A percentile compares a stretch with the other conserved stretches of the same genome.
Evolutionary conservation across 2,797 vertebrate species (phyloP).

Genomic region (Muraenolepis orangiensis): DNA sequence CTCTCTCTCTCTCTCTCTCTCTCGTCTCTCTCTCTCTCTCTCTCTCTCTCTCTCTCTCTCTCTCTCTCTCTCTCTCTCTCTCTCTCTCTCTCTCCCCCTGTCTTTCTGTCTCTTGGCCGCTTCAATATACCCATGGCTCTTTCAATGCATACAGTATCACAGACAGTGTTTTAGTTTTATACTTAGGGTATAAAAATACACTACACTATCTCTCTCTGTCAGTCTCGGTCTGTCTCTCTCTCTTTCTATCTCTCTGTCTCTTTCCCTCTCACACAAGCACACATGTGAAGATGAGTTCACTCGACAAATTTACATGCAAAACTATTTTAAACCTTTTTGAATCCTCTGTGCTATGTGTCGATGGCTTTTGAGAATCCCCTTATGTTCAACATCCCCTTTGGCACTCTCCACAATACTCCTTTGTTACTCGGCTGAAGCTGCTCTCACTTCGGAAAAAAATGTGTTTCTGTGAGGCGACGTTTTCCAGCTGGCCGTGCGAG

Average conservation of each 20-base stretch:
- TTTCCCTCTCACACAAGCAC: no score
- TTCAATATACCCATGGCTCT: no score
- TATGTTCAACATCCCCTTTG: constrained; percentile 25
- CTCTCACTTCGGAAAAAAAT: constrained; percentile 32
- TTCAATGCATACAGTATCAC: no score
- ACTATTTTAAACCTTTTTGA: neutral
- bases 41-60: no score
- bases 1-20: neutral
- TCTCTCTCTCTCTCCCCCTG: no score
- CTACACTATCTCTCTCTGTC: constrained; percentile 3
- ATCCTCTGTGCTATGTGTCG: neutral
- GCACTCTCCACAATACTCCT: constrained; percentile 33
- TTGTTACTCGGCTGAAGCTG: constrained; percentile 45
- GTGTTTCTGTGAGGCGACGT: constrained; percentile 18
- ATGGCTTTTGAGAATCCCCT: constrained; percentile 2
- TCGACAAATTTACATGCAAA: neutral
- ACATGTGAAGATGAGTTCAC: neutral
- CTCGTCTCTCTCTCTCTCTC: neutral
- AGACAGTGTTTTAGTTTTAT: no score
- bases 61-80: neutral
- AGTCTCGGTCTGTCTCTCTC: no score
- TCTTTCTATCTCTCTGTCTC: neutral
- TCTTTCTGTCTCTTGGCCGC: neutral
- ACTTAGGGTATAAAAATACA: no score
- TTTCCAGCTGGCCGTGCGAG: constrained; percentile 54